phyloP scores from a whole-genome alignment of 92 coral and sea anemone species.

The Bergia puertoricense region DNA sequence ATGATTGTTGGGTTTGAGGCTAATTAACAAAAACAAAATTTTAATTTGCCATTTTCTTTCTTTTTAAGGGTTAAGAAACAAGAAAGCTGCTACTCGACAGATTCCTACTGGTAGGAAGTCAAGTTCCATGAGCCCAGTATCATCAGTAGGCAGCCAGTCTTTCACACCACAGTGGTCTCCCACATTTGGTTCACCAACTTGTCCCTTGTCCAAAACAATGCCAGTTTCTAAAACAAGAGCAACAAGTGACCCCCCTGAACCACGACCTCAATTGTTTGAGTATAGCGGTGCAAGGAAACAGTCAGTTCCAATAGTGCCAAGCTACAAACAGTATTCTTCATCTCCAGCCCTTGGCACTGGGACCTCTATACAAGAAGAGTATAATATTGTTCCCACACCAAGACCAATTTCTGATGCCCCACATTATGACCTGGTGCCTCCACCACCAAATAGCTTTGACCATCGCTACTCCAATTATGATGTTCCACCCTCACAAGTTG shows the following conservation, averaged over 20 bases:
- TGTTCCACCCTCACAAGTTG: constrained; percentile 61
- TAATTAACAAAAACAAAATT: no score
- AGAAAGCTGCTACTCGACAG: constrained; percentile 26
- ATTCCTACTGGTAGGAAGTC: constrained; percentile 1
- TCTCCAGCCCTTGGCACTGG: constrained; percentile 28
- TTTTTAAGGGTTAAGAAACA: constrained; percentile 22
- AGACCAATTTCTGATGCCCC: constrained; percentile 46
- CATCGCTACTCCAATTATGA: constrained; percentile 49
- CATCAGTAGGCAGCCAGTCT: constrained; percentile 28
- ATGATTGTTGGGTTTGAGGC: no score
- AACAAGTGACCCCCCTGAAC: constrained; percentile 41
- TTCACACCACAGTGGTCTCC: constrained; percentile 21
- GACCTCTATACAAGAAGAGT: not conserved
- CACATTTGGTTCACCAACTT: constrained; percentile 49
- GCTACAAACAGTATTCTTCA: constrained; percentile 37
- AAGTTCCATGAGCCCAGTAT: constrained; percentile 32
- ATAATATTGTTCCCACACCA: constrained; percentile 53
- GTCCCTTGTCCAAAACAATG: constrained; percentile 54
- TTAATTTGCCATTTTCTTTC: no score
- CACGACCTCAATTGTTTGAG: not conserved
- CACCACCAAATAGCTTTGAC: constrained; percentile 42
- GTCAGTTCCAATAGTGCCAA: constrained; percentile 27
- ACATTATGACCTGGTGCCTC: constrained; percentile 55
- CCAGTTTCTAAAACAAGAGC: constrained; percentile 39
- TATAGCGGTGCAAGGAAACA: constrained; percentile 33